Percentiles rank a stretch among this genome's conserved stretches.
These are phyloP conservation scores for Nymphalis urticae DNA, from an alignment of 2,888 invertebrate genomes.

Conservation along the genomic window DNA sequence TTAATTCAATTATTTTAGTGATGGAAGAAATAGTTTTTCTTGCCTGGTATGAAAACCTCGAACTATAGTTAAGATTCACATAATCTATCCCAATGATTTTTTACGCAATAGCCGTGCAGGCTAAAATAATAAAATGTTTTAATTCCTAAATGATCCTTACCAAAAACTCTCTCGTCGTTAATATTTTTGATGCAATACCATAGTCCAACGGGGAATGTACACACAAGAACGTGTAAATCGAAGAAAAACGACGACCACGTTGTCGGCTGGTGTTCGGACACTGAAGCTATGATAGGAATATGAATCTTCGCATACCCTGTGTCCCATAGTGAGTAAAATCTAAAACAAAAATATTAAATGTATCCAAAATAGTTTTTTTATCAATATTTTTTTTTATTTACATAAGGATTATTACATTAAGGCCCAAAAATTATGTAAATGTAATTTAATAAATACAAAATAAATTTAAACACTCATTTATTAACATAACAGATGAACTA, in stretches of 20 bases:
- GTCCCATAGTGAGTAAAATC: slow-evolving; percentile 99
- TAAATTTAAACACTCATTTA: no score
- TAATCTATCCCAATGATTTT: no score
- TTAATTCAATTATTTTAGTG: no score
- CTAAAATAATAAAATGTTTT: no score
- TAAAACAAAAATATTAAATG: slow-evolving; percentile 52
- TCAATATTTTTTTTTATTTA: background rate
- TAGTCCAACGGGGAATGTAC: slow-evolving; percentile 98
- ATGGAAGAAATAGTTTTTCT: no score
- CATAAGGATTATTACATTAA: background rate
- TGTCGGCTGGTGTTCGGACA: slow-evolving; percentile 99
- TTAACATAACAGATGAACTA: no score
- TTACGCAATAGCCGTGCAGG: no score
- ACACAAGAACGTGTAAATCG: slow-evolving; percentile 97
- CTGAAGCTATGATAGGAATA: slow-evolving; percentile 99
- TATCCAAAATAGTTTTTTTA: background rate
- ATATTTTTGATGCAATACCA: slow-evolving; percentile 99
- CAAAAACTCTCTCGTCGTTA: slow-evolving; percentile 98
- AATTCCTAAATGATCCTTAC: slow-evolving; percentile 77
- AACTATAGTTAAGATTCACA: no score
- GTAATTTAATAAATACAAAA: no score
- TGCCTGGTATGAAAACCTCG: no score
- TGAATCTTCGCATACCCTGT: slow-evolving; percentile 99
- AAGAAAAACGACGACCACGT: slow-evolving; percentile 99
- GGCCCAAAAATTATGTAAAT: no score